Conservation (phyloP, 2,888 invertebrate genomes). For the Pyrgus malvae region DNA sequence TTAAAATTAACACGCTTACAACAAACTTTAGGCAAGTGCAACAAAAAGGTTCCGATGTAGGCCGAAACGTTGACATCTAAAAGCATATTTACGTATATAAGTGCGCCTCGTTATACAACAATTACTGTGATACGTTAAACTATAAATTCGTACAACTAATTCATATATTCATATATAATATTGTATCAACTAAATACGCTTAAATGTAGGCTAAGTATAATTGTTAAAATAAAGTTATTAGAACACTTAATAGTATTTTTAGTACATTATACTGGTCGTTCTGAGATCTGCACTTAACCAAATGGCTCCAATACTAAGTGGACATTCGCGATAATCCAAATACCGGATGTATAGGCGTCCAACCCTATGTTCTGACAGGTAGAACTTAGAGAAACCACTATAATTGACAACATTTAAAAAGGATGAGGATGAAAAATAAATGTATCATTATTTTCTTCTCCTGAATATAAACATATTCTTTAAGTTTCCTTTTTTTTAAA, state of each 20-base stretch:
- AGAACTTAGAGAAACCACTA: neutral
- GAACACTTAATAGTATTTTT: constrained; percentile 53
- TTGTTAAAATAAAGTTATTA: constrained; percentile 59
- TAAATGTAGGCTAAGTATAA: constrained; percentile 40
- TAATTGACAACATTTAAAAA: too few species aligned
- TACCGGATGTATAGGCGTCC: neutral
- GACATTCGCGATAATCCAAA: neutral
- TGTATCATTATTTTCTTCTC: too few species aligned
- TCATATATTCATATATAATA: constrained; percentile 48
- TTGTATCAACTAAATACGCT: constrained; percentile 48
- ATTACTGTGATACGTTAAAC: constrained; percentile 54
- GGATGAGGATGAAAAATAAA: too few species aligned
- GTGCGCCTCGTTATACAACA: constrained; percentile 48
- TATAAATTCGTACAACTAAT: constrained; percentile 73
- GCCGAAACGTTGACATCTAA: constrained; percentile 28
- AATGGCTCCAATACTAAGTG: neutral
- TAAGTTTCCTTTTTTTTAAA: too few species aligned
- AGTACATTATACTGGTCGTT: constrained; percentile 68
- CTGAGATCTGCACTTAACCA: constrained; percentile 73
- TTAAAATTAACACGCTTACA: constrained; percentile 5
- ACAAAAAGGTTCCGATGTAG: constrained; percentile 26
- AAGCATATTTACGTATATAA: constrained; percentile 72
- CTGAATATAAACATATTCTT: too few species aligned
- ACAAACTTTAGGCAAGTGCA: constrained; percentile 49
- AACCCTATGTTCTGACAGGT: neutral